Evolutionary conservation across 2,797 vertebrate genomes (phyloP).

Genomic region (Sebastes alutus): DNA sequence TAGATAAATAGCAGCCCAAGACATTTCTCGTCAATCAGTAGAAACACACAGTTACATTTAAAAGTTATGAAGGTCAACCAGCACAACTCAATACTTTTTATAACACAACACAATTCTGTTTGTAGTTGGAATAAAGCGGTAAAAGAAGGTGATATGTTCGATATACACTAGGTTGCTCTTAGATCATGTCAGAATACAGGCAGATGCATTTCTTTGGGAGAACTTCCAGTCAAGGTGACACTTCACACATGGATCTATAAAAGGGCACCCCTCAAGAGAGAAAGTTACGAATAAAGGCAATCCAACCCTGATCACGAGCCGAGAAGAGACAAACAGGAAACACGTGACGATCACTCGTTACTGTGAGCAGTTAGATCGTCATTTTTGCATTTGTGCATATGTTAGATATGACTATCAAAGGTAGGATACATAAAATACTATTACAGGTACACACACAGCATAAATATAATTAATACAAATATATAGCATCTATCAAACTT

Average conservation of each 20-base stretch:
- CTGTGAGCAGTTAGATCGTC: background rate
- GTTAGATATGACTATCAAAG: conserved; percentile 26
- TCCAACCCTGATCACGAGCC: conserved; percentile 59
- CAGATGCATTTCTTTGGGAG: conserved; percentile 67
- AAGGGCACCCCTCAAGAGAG: conserved; percentile 54
- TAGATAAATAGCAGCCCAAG: conserved; percentile 32
- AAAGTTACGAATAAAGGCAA: conserved; percentile 63
- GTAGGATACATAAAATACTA: conserved; percentile 32
- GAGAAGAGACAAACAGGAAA: conserved; percentile 37
- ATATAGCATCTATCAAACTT: conserved; percentile 41
- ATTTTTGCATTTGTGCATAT: conserved; percentile 26
- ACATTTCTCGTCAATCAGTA: conserved; percentile 39
- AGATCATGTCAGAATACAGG: conserved; percentile 63
- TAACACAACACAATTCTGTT: conserved; percentile 21
- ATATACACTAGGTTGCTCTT: conserved; percentile 54
- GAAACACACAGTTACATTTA: conserved; percentile 60
- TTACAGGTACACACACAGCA: conserved; percentile 18
- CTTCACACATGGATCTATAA: conserved; percentile 35
- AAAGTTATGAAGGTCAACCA: conserved; percentile 32
- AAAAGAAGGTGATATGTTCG: conserved; percentile 40
- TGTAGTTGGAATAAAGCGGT: conserved; percentile 7
- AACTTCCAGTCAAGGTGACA: conserved; percentile 44
- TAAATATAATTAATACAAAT: conserved; percentile 51
- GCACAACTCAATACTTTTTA: conserved; percentile 33
- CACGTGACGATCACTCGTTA: background rate